Conservation (phyloP, 2,888 invertebrate genomes). For the Apodemia hepburni region DNA sequence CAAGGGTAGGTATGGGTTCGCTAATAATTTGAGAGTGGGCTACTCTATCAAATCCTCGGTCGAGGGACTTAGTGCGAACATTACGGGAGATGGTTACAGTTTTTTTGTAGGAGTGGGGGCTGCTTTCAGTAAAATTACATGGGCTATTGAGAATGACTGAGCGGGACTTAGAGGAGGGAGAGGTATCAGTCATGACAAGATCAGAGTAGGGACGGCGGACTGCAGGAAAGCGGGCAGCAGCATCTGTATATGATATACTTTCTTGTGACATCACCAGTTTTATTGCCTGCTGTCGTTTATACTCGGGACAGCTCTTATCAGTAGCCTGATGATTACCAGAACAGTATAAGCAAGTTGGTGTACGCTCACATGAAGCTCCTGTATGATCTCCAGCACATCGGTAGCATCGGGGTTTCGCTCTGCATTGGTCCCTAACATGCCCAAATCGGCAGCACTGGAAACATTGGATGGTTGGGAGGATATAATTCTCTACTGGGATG, state of each 20-base stretch:
- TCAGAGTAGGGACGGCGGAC: no score
- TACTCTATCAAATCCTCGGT: not conserved
- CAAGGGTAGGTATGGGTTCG: not conserved
- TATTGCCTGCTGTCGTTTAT: no score
- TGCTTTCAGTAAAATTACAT: not conserved
- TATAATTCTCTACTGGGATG: no score
- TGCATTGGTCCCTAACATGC: not conserved
- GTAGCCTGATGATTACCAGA: not conserved
- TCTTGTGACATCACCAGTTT: not conserved
- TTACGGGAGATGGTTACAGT: not conserved
- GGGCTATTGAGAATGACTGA: no score
- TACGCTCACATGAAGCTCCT: slow-evolving; percentile 23
- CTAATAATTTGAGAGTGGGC: not conserved
- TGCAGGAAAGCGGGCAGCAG: not conserved
- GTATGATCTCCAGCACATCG: slow-evolving; percentile 13
- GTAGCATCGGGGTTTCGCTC: slow-evolving; percentile 26
- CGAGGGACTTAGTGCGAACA: not conserved
- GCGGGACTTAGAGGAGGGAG: not conserved
- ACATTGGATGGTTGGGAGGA: no score
- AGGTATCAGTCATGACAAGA: not conserved
- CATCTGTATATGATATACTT: not conserved
- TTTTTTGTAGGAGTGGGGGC: not conserved
- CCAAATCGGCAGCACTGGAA: no score
- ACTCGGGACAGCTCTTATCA: no score
- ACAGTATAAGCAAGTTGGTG: not conserved